Evolutionary conservation across 2,113 vertebrate species (phyloP).

Genomic region (Orthonyx spaldingii): DNA sequence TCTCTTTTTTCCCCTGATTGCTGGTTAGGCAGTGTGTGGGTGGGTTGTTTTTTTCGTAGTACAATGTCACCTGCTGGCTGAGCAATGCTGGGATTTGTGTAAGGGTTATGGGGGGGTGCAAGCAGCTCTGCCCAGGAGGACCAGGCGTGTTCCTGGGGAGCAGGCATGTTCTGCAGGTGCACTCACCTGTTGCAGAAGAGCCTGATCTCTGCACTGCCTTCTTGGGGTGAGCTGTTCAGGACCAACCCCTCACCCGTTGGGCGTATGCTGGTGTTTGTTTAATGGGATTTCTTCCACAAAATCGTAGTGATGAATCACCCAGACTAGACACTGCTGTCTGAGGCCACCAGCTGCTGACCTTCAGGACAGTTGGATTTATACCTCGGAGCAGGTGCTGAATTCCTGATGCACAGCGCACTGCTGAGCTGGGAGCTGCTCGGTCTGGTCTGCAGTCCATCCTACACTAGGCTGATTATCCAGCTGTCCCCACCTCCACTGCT

Average conservation of each 20-base stretch:
- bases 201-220: background rate
- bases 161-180: background rate
- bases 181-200: background rate
- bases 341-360: slow-evolving; percentile 41
- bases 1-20: background rate
- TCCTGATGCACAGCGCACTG: background rate
- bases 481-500: background rate
- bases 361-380: slow-evolving; percentile 45
- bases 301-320: slow-evolving; percentile 42
- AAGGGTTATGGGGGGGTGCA: background rate
- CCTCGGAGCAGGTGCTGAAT: background rate
- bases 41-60: background rate
- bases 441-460: background rate
- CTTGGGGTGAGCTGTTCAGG: background rate
- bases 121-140: background rate
- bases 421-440: background rate
- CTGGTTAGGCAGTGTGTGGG: background rate
- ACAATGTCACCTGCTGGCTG: background rate
- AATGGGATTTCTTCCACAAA: slow-evolving; percentile 21
- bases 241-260: background rate
- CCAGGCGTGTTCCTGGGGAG: background rate
- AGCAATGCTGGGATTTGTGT: background rate
- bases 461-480: background rate
- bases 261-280: background rate
- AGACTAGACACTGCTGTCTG: slow-evolving; percentile 26